Conservation (phyloP, 1,140 invertebrate genomes). For the Drosophila ironensis region DNA sequence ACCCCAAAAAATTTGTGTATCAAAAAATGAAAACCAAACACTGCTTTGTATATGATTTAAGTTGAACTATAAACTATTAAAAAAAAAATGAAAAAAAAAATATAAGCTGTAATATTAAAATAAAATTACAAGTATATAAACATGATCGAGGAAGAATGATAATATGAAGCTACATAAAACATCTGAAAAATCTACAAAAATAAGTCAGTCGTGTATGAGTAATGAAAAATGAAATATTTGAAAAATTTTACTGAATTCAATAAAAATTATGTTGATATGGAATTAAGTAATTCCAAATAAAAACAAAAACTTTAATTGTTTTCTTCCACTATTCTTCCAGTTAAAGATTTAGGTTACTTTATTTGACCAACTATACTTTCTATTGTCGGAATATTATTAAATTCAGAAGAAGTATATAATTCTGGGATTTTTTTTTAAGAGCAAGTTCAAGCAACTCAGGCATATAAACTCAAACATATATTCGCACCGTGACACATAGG, state of each 20-base stretch:
- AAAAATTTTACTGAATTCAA: slow-evolving; percentile 81
- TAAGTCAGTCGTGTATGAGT: slow-evolving; percentile 64
- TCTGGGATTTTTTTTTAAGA: not conserved
- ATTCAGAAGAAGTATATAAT: not conserved
- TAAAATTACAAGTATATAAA: slow-evolving; percentile 56
- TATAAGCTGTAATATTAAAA: slow-evolving; percentile 71
- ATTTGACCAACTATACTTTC: not conserved
- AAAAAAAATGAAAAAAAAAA: slow-evolving; percentile 43
- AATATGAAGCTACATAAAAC: slow-evolving; percentile 39
- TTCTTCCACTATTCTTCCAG: no score
- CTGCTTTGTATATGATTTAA: slow-evolving; percentile 80
- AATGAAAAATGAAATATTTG: slow-evolving; percentile 72
- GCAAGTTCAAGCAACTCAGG: not conserved
- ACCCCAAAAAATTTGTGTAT: slow-evolving; percentile 57
- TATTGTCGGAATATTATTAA: not conserved
- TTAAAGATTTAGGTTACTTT: not conserved
- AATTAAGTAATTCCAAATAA: slow-evolving; percentile 81
- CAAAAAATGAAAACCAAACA: slow-evolving; percentile 69
- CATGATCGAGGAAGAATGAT: slow-evolving; percentile 35
- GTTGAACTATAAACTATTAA: slow-evolving; percentile 70
- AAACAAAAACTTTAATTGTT: slow-evolving; percentile 47
- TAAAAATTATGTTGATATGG: slow-evolving; percentile 82
- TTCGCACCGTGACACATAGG: not conserved
- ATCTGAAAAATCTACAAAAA: slow-evolving; percentile 57
- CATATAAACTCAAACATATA: not conserved